A percentile compares a stretch with the other conserved stretches of the same genome.
These are phyloP conservation scores for Oreocharis arfaki DNA, from an alignment of 2,113 vertebrate genomes.

Conservation along the genomic window DNA sequence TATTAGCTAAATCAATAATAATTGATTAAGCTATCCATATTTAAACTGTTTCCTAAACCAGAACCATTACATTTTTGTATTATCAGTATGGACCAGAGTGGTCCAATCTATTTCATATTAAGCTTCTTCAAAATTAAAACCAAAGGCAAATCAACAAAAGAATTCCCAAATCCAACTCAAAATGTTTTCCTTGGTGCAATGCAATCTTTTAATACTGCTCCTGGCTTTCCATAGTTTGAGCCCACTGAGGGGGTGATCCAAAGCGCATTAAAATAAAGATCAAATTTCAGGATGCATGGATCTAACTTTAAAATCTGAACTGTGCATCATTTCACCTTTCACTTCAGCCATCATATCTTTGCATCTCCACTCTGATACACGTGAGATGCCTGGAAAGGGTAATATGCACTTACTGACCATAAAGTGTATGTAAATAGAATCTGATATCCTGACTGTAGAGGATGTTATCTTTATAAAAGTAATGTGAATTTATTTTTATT, in stretches of 20 bases:
- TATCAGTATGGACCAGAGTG: neutral
- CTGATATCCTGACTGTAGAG: neutral
- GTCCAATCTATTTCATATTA: neutral
- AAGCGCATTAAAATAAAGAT: neutral
- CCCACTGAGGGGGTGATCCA: neutral
- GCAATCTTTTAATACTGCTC: neutral
- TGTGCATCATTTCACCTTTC: neutral
- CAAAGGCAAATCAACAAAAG: neutral
- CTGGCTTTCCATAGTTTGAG: neutral
- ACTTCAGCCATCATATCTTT: neutral
- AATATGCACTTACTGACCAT: neutral
- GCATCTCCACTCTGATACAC: neutral
- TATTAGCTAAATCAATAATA: neutral
- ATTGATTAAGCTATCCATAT: neutral
- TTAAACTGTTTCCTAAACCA: neutral
- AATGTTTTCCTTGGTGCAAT: neutral
- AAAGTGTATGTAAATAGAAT: neutral
- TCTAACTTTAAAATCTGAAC: neutral
- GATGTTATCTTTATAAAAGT: neutral
- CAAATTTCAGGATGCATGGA: neutral
- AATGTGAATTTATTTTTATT: constrained; percentile 19
- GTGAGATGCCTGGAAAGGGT: neutral
- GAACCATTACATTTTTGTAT: neutral
- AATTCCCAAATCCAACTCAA: neutral
- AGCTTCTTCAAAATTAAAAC: neutral